Evolutionary conservation across 2,113 vertebrate species (phyloP).

Genomic region (Melanerpes formicivorus): DNA sequence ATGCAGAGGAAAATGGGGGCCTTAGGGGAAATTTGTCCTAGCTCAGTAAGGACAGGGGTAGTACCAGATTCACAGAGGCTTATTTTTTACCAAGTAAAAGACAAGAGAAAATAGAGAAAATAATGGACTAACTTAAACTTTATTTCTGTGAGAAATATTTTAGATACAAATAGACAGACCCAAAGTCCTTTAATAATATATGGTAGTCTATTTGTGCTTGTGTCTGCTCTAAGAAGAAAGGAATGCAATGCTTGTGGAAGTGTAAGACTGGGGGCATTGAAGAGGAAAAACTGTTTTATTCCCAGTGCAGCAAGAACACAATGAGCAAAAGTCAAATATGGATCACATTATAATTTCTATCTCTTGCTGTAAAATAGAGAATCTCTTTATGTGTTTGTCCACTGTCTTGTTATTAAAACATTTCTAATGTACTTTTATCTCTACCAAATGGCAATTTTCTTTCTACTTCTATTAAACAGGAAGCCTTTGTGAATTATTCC

Average conservation of each 20-base stretch:
- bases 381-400: not conserved
- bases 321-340: not conserved
- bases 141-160: constrained; percentile 25
- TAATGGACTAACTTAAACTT: not conserved
- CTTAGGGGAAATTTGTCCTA: constrained; percentile 57
- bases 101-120: not conserved
- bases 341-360: not conserved
- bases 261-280: not conserved
- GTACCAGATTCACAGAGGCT: not conserved
- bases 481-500: not conserved
- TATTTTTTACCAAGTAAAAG: constrained; percentile 18
- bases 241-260: not conserved
- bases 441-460: not conserved
- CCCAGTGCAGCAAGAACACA: not conserved
- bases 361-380: not conserved
- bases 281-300: not conserved
- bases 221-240: not conserved
- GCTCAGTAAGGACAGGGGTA: constrained; percentile 10
- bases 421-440: not conserved
- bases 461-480: not conserved
- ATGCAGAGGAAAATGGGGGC: constrained; percentile 7
- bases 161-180: not conserved
- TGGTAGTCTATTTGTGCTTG: not conserved
- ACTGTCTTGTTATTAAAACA: not conserved
- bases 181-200: not conserved